Conservation (phyloP, 1,140 invertebrate genomes). For the Mamestra configurata region DNA sequence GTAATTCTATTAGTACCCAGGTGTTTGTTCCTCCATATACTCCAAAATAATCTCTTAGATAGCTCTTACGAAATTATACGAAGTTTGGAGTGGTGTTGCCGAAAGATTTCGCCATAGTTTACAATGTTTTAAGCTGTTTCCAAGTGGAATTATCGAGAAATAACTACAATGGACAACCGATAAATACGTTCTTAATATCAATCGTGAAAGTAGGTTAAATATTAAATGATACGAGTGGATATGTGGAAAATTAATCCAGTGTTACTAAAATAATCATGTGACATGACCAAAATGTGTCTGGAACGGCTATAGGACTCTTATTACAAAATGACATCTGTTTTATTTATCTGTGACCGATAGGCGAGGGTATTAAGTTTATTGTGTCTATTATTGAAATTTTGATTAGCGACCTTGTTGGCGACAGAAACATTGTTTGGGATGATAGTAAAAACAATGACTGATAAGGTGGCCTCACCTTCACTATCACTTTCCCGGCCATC, state of each 20-base stretch:
- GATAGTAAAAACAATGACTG: neutral
- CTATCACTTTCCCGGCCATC: neutral
- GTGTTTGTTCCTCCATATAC: neutral
- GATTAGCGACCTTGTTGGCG: neutral
- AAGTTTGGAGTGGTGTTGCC: neutral
- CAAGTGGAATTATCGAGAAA: neutral
- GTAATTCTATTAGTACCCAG: neutral
- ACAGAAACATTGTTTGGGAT: neutral
- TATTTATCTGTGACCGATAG: constrained; percentile 3
- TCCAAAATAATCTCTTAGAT: neutral
- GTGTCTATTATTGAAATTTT: neutral
- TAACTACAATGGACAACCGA: neutral
- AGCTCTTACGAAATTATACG: neutral
- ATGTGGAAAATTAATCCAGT: constrained; percentile 3
- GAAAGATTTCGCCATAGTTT: neutral
- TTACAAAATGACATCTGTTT: constrained; percentile 37
- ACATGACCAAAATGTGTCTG: constrained; percentile 26
- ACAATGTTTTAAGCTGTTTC: neutral
- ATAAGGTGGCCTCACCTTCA: neutral
- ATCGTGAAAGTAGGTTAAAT: constrained; percentile 18
- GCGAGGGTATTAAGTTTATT: neutral
- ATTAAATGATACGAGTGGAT: neutral
- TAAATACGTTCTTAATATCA: neutral
- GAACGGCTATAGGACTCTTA: neutral
- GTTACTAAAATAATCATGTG: constrained; percentile 14